Percentiles rank a stretch among this genome's conserved stretches.
Conservation (phyloP, 2,888 invertebrate genomes). For the Carcina quercana region DNA sequence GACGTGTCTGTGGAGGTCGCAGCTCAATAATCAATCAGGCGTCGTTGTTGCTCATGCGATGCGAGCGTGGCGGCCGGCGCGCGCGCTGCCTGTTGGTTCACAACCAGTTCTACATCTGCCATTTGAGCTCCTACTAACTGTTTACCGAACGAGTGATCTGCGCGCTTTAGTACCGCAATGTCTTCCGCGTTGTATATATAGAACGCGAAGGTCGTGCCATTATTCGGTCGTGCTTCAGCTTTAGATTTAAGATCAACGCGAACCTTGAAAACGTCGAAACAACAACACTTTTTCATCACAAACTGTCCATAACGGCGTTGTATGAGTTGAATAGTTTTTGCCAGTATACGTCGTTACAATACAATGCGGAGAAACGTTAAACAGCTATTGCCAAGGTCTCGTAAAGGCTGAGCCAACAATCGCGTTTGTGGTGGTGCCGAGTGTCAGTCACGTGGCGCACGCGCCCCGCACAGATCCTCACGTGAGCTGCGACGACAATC, state of each 20-base stretch:
- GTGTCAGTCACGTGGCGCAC: slow-evolving; percentile 38
- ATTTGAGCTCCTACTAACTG: slow-evolving; percentile 53
- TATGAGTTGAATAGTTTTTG: neutral
- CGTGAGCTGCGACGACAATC: slow-evolving; percentile 28
- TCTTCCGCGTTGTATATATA: slow-evolving; percentile 71
- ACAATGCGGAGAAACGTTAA: slow-evolving; percentile 18
- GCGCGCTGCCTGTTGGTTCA: neutral
- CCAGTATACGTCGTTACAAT: too few species aligned
- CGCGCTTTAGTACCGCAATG: slow-evolving; percentile 49
- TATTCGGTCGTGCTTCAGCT: slow-evolving; percentile 37
- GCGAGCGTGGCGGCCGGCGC: slow-evolving; percentile 18
- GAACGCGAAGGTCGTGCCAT: slow-evolving; percentile 60
- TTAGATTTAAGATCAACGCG: slow-evolving; percentile 30
- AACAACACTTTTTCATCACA: slow-evolving; percentile 12
- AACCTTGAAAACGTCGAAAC: slow-evolving; percentile 38
- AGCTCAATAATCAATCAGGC: neutral
- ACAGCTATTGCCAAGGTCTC: slow-evolving; percentile 30
- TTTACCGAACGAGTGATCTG: slow-evolving; percentile 49
- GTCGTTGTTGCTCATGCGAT: slow-evolving; percentile 19
- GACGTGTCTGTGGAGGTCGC: slow-evolving; percentile 1
- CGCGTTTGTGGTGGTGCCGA: slow-evolving; percentile 20
- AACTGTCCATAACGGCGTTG: neutral
- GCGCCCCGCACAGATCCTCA: slow-evolving; percentile 34
- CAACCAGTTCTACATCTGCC: slow-evolving; percentile 35
- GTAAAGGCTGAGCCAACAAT: slow-evolving; percentile 30